These are phyloP conservation scores for Hemicrepidius hirtus DNA, from an alignment of 2,888 invertebrate species.

Conservation along the genomic window DNA sequence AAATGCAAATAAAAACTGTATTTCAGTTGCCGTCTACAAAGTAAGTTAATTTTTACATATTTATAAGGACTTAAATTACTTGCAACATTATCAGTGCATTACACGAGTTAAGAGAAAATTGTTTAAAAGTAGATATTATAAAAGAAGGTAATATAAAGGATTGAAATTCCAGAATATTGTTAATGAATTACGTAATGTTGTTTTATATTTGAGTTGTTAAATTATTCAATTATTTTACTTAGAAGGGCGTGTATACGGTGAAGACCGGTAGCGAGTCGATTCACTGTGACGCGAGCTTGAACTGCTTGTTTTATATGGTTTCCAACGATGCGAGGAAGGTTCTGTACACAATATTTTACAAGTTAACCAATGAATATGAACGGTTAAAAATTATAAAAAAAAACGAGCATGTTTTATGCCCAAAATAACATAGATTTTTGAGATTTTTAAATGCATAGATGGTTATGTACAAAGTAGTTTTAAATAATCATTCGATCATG, in stretches of 20 bases:
- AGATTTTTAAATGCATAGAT: slow-evolving; percentile 11
- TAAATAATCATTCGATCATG: no score
- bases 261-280: slow-evolving; percentile 75
- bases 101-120: not conserved
- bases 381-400: slow-evolving; percentile 33
- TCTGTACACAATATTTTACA: slow-evolving; percentile 69
- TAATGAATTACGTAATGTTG: slow-evolving; percentile 13
- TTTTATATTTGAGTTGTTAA: slow-evolving; percentile 4
- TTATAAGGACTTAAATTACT: no score
- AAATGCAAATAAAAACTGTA: not conserved
- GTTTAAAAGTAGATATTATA: not conserved
- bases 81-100: no score
- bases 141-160: not conserved
- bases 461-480: slow-evolving; percentile 22
- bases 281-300: slow-evolving; percentile 72
- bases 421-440: slow-evolving; percentile 43
- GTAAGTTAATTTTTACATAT: not conserved
- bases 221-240: slow-evolving; percentile 70
- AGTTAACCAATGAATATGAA: slow-evolving; percentile 31
- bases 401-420: slow-evolving; percentile 33
- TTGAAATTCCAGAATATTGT: not conserved
- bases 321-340: slow-evolving; percentile 76
- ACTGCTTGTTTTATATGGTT: slow-evolving; percentile 74
- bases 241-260: slow-evolving; percentile 76
- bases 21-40: not conserved